Evolutionary conservation across 2,888 invertebrate species (phyloP), one percentile per base, ranked within the genome.

Genomic region (Melanargia galathea): DNA sequence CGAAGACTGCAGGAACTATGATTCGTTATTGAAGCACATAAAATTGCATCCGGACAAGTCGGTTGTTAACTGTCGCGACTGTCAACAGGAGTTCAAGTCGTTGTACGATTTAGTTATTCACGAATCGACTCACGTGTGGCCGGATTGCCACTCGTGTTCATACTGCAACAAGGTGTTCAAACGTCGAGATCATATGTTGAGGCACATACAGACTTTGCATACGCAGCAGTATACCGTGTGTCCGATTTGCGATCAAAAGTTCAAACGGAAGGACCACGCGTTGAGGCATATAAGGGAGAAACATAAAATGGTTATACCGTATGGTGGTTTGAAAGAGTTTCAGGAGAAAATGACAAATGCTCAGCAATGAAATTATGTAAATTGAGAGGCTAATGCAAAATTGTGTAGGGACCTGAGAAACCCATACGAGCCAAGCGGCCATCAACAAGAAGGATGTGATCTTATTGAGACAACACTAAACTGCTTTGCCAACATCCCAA

Each of bases 261-360:
- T 81, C n/a, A 86, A 82, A 49, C 61, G 86, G 1, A 82, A 75
- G 43, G 86, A 86, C 26, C 86, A 85, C 69, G 75, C 86, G 0
- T 77, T 76, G 0, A 65, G 85, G 2, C 86, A 86, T 58, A 75
- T 84, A 0, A 70, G 84, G 6, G 84, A 85, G 52, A 84, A 84
- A 65, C 86, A 86, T 55, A 77, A 75, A 62, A 79, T 80, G 78
- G 77, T 75, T 0, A 69, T 75, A 16, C 20, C 80, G 1, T 81
- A 80, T 10, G 82, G 81, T 0, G 78, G 46, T 48, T 48, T 58
- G 6, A 58, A 48, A 22, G 46, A 35, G 16, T 18, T 45, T 7
- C 30, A 26, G 18, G 26, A 56, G 4, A 24, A 40, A 10, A 10
- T 38, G 24, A 38, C n/a, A n/a, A n/a, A n/a, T 6, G 6, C 22